Percentiles rank a stretch among this genome's conserved stretches.
Conservation (phyloP, 1,140 invertebrate genomes). For the Limonius californicus region DNA sequence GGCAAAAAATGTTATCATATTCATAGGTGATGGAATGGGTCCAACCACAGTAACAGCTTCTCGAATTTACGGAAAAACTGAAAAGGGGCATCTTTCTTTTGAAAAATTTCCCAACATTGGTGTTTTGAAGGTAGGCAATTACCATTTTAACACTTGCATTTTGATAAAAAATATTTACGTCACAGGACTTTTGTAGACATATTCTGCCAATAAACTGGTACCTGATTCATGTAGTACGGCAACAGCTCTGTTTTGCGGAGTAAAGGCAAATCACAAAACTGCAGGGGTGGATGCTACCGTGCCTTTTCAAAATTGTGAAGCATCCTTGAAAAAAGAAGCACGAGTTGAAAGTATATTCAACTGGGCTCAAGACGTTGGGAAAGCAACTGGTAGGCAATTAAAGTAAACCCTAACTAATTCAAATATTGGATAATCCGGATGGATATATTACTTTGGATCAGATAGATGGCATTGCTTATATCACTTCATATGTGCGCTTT, state of each 20-base stretch:
- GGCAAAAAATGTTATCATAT: conserved; percentile 88
- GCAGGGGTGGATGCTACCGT: conserved; percentile 75
- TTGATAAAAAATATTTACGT: no score
- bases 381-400: conserved; percentile 79
- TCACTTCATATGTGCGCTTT: no score
- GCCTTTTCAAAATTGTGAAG: conserved; percentile 58
- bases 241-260: conserved; percentile 80
- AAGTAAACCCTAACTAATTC: no score
- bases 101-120: conserved; percentile 83
- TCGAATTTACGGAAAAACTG: conserved; percentile 69
- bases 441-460: no score
- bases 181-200: conserved; percentile 83
- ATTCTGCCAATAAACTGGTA: conserved; percentile 82
- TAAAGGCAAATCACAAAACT: conserved; percentile 78
- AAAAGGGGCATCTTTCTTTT: conserved; percentile 67
- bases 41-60: conserved; percentile 82
- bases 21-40: conserved; percentile 94
- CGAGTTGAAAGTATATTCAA: conserved; percentile 61
- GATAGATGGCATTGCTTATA: no score
- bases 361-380: conserved; percentile 68
- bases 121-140: conserved; percentile 81
- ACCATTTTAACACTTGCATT: no score
- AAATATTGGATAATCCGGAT: no score
- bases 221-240: conserved; percentile 87
- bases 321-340: conserved; percentile 55